Percentiles rank a stretch among this genome's conserved stretches.
Conservation (phyloP, 2,113 vertebrate genomes). For the Synchiropus splendidus region DNA sequence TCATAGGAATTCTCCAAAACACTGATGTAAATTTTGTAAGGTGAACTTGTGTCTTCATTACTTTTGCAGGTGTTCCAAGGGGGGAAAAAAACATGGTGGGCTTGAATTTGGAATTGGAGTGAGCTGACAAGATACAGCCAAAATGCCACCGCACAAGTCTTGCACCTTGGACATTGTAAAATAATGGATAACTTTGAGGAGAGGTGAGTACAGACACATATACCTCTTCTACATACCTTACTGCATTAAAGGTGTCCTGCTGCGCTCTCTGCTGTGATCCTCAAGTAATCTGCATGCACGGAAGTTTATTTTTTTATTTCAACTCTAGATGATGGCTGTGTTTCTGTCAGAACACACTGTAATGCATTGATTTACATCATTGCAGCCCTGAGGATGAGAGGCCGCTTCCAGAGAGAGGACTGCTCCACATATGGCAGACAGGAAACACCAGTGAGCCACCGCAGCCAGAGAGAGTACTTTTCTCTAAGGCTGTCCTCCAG, state of each 20-base stretch:
- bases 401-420: conserved; percentile 73
- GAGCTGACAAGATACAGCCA: conserved; percentile 1
- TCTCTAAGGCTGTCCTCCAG: conserved; percentile 78
- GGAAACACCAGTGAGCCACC: conserved; percentile 45
- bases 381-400: conserved; percentile 48
- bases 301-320: no score
- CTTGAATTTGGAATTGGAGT: no score
- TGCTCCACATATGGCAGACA: conserved; percentile 75
- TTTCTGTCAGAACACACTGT: not conserved
- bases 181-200: conserved; percentile 53
- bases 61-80: no score
- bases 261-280: not conserved
- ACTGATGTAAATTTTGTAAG: no score
- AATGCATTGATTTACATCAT: no score
- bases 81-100: no score
- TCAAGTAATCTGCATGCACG: not conserved
- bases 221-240: not conserved
- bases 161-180: conserved; percentile 14
- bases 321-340: not conserved
- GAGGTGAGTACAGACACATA: conserved; percentile 30
- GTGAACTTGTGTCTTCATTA: no score
- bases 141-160: conserved; percentile 11
- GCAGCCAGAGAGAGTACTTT: conserved; percentile 73
- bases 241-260: not conserved
- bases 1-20: no score